Base-by-base conservation (phyloP, 2,888 invertebrate species). In the Crocallis elinguaria region DNA sequence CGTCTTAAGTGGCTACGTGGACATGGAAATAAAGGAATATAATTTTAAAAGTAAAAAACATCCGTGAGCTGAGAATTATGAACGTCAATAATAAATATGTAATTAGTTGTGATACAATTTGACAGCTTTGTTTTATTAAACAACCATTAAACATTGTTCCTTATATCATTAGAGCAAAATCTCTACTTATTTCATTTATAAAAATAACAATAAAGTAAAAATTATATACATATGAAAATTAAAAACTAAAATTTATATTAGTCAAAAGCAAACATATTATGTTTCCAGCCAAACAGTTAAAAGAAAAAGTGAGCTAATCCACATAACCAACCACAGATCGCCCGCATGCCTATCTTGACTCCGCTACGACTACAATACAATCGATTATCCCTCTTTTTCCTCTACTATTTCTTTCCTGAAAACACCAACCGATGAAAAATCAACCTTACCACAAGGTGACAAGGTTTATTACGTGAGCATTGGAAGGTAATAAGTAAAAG, bases 381-480 rank as follows among this genome's bases (percentile, higher is more conserved):
- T 74, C 73, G 69, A 75, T 72, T 69, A 72, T 64, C 61, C 62
- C 57, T 57, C 54, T 64, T 64, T 69, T 69, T 58, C 57, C 8
- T 45, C 56, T 59, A 60, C 60, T 64, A 62, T 55, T 50, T 57
- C 45, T 48, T 50, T 33, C 13, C 14, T 13, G 3, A 25, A 21
- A 14, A 13, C 2, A n/a, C 8, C 1, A 25, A 13, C 9, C 39
- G 37, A 27, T n/a, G 33, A 8, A 60, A 41, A 16, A 5, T 33
- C n/a, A 48, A 54, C 64, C 45, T 25, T 70, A 60, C 30, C 0
- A 0, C 2, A 2, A 1, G 0, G 13, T 0, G 0, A 11, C 49
- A 65, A 59, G 38, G 57, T 33, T 41, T 0, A 25, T 43, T 48
- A 11, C 11, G 9, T 6, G 7, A 11, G 30, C 8, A 17, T 12